Percentiles rank a stretch among this genome's conserved stretches.
phyloP scores from a whole-genome alignment of 92 coral and sea anemone genomes.

The Parazoanthus darwini region DNA sequence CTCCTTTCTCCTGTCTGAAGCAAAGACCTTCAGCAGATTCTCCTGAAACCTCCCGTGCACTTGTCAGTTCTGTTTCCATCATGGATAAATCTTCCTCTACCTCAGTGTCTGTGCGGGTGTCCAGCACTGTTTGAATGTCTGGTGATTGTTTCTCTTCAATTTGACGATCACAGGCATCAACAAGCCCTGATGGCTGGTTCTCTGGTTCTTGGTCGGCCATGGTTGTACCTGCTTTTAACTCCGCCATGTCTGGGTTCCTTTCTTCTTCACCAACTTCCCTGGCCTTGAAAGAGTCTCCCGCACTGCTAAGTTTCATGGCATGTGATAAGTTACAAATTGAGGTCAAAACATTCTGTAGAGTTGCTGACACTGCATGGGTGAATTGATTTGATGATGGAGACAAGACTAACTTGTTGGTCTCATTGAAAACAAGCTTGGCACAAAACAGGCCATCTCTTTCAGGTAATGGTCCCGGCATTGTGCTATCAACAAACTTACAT shows the following conservation, averaged over 20 bases:
- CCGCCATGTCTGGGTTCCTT: background rate
- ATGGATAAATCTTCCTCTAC: slow-evolving; percentile 68
- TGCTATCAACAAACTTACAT: slow-evolving; percentile 74
- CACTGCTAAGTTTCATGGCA: slow-evolving; percentile 72
- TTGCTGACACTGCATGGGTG: slow-evolving; percentile 57
- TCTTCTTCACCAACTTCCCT: slow-evolving; percentile 16
- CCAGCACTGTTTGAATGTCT: slow-evolving; percentile 24
- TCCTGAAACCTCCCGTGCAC: slow-evolving; percentile 60
- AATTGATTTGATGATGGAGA: slow-evolving; percentile 71
- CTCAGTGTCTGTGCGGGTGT: slow-evolving; percentile 73
- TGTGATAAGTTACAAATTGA: slow-evolving; percentile 78
- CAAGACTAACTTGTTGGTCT: slow-evolving; percentile 64
- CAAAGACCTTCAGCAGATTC: slow-evolving; percentile 56
- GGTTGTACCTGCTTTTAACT: background rate
- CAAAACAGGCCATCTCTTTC: slow-evolving; percentile 81
- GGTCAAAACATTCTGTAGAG: slow-evolving; percentile 70
- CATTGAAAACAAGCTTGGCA: slow-evolving; percentile 69
- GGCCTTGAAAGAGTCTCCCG: slow-evolving; percentile 42
- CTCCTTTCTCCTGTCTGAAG: slow-evolving; percentile 56
- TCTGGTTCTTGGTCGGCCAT: background rate
- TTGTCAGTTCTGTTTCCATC: slow-evolving; percentile 61
- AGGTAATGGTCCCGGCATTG: slow-evolving; percentile 79
- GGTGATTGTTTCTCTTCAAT: background rate
- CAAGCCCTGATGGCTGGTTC: background rate
- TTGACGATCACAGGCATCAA: background rate